phyloP scores from a whole-genome alignment of 2,113 vertebrate species.

The Notiomystis cincta region DNA sequence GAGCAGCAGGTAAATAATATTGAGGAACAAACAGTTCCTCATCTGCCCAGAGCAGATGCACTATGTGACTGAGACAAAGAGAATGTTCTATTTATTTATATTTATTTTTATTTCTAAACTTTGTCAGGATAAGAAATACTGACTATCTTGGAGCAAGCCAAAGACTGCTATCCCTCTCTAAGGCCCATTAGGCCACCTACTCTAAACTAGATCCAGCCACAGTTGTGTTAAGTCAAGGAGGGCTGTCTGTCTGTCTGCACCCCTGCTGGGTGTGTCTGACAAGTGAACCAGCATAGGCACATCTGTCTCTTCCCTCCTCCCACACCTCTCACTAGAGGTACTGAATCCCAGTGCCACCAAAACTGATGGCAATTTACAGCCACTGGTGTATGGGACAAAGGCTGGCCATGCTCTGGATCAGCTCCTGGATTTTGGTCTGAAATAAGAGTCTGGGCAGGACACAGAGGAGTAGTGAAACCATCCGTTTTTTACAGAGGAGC shows the following conservation, averaged over 20 bases:
- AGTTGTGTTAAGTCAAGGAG: background rate
- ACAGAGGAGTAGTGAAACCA: background rate
- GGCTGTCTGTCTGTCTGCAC: background rate
- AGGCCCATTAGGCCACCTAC: background rate
- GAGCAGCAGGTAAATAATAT: background rate
- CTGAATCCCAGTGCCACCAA: background rate
- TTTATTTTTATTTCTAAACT: background rate
- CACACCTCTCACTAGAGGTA: accelerated
- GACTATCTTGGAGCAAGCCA: background rate
- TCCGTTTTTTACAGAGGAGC: background rate
- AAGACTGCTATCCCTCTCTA: background rate
- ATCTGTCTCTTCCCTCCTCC: background rate
- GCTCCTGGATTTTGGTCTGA: background rate
- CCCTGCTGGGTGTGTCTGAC: background rate
- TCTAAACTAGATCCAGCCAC: background rate
- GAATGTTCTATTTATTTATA: background rate
- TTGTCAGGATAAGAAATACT: background rate
- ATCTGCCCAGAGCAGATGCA: background rate
- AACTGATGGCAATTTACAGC: background rate
- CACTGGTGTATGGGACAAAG: background rate
- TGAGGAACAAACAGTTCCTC: background rate
- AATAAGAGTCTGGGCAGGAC: background rate
- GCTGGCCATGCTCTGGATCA: background rate
- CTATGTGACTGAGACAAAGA: background rate
- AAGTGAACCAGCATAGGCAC: accelerated